phyloP scores from a whole-genome alignment of 92 coral and sea anemone species.

The Pocillopora grandis region DNA sequence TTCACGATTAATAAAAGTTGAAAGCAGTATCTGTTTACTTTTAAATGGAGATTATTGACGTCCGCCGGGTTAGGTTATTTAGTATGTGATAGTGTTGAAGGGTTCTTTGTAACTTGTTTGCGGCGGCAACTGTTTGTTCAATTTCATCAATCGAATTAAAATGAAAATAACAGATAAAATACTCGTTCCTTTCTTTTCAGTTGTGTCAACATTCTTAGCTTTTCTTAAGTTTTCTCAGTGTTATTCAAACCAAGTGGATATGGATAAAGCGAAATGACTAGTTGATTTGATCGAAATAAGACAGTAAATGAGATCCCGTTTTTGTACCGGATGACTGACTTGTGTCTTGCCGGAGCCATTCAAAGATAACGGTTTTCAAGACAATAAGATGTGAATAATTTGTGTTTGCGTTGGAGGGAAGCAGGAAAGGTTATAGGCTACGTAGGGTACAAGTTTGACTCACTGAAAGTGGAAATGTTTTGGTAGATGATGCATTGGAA shows the following conservation, averaged over 20 bases:
- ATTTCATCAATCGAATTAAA: constrained; percentile 22
- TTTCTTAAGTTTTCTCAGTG: not conserved
- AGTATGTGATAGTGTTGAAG: constrained; percentile 4
- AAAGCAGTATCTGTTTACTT: constrained; percentile 28
- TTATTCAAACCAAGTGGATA: not conserved
- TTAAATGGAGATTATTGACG: constrained; percentile 21
- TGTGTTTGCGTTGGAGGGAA: not conserved
- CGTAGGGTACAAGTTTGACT: no score
- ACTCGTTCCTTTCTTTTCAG: constrained; percentile 4
- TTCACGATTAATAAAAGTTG: constrained; percentile 2
- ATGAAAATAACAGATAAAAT: not conserved
- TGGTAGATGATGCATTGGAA: no score
- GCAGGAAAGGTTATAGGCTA: no score
- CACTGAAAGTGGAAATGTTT: no score
- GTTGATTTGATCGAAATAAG: not conserved
- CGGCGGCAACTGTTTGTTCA: constrained; percentile 36
- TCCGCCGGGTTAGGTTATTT: constrained; percentile 30
- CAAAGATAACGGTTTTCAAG: constrained; percentile 2
- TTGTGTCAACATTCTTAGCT: constrained; percentile 15
- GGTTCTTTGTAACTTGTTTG: constrained; percentile 22
- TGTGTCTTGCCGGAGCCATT: not conserved
- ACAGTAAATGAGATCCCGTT: not conserved
- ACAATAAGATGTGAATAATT: not conserved
- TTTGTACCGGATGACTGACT: not conserved
- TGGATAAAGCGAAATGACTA: not conserved